Conservation (phyloP, 2,797 vertebrate species). For the Eulemur rubriventer region DNA sequence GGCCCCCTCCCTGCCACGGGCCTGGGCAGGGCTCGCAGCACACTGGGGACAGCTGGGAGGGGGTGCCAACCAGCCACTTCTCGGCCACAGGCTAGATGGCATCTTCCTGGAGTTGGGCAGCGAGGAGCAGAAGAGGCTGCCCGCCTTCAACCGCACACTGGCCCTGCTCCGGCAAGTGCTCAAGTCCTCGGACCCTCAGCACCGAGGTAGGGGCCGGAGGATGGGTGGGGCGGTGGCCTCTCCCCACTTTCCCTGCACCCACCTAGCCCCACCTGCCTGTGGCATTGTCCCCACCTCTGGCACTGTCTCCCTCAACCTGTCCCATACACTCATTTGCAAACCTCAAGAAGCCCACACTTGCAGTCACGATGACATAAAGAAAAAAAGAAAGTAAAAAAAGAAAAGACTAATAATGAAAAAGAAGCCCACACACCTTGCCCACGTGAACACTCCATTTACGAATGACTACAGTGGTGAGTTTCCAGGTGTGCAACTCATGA, state of each 20-base stretch:
- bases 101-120: slow-evolving; percentile 88
- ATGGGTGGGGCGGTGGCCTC: neutral
- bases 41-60: neutral
- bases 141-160: slow-evolving; percentile 90
- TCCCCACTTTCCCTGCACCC: neutral
- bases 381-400: too few relatives aligned
- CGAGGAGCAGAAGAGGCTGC: slow-evolving; percentile 88
- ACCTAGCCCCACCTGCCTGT: neutral
- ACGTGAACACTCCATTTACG: accelerated
- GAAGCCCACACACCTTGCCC: neutral
- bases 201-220: slow-evolving; percentile 84
- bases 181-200: slow-evolving; percentile 86
- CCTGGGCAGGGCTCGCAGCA: neutral
- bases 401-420: too few relatives aligned
- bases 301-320: neutral
- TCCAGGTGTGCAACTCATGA: neutral
- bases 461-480: neutral
- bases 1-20: neutral
- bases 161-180: slow-evolving; percentile 88
- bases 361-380: too few relatives aligned
- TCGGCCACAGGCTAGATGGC: slow-evolving; percentile 86
- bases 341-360: neutral
- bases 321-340: neutral
- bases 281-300: neutral
- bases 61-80: neutral